Base-by-base conservation (phyloP, 1,140 invertebrate genomes). In the Hycleus phaleratus region DNA sequence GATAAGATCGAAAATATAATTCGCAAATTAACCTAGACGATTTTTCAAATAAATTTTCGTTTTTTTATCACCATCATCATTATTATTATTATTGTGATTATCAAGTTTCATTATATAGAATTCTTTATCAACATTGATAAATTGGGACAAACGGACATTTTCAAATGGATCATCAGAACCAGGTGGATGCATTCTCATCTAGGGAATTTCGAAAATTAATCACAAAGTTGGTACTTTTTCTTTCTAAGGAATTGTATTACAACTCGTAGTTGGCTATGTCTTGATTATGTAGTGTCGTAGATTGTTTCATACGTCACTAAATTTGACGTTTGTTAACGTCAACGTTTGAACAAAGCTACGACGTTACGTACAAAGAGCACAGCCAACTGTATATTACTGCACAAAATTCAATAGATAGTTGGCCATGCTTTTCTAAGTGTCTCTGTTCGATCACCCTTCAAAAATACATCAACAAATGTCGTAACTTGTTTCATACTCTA, bases 131-230 rank as follows among this genome's bases (percentile, higher is more conserved):
- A 74, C 68, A 46, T 73, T 63, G 50, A 77, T 61, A 60, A 81
- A 82, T 62, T 74, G 75, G 48, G 73, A 71, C 18, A 81, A 63
- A 52, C 76, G 70, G 12, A 73, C 68, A 43, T 74, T 75, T 60
- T 80, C 79, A 59, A 74, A 79, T 0, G 78, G 75, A 38, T 72
- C 71, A 60, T 81, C 77, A 52, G 77, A 79, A 64, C 81, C 81
- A n/a, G 81, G 82, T 18, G 82, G 82, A 72, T 82, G 77, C 60
- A 82, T 76, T 61, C 82, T 74, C 79, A 82, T 83, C 82, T 84
- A 74, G 18, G 18, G 62, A 76, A 77, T 71, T 72, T 61, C 46
- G 62, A 44, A 49, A 18, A 18, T 18, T 25, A 54, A 53, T 60
- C 42, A 2, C 18, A 18, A 18, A 18, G 18, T 18, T 18, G 18